These are phyloP conservation scores for Ochropleura leucogaster DNA, from an alignment of 2,888 invertebrate genomes.

Conservation along the genomic window DNA sequence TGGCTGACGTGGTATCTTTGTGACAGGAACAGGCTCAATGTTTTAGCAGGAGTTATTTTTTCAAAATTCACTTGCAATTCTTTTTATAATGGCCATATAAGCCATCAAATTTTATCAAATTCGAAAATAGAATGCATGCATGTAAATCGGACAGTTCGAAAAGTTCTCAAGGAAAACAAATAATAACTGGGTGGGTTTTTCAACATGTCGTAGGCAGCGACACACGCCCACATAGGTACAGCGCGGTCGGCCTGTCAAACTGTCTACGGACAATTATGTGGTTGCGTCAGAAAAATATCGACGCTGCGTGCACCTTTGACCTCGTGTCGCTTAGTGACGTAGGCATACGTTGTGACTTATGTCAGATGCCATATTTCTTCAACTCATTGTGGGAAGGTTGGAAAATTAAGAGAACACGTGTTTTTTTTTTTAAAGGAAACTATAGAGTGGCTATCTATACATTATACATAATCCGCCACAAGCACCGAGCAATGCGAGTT, in stretches of 20 bases:
- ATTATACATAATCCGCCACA: too few species aligned
- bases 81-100: not conserved
- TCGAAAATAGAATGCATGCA: not conserved
- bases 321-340: constrained; percentile 65
- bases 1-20: constrained; percentile 39
- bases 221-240: constrained; percentile 64
- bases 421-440: not conserved
- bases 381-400: constrained; percentile 9
- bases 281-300: constrained; percentile 72
- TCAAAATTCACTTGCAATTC: not conserved
- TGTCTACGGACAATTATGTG: constrained; percentile 72
- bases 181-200: constrained; percentile 39
- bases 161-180: constrained; percentile 21
- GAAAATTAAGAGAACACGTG: constrained; percentile 1
- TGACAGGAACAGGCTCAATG: constrained; percentile 26
- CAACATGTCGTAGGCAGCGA: constrained; percentile 57
- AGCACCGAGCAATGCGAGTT: too few species aligned
- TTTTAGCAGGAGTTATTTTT: constrained; percentile 23
- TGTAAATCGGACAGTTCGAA: constrained; percentile 16
- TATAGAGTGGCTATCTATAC: too few species aligned
- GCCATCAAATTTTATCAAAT: not conserved
- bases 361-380: constrained; percentile 28
- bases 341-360: constrained; percentile 29
- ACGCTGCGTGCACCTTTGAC: constrained; percentile 69
- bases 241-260: constrained; percentile 69